Percentiles rank a stretch among this genome's conserved stretches.
Conservation (phyloP, 2,888 invertebrate genomes). For the Suillia variegata region DNA sequence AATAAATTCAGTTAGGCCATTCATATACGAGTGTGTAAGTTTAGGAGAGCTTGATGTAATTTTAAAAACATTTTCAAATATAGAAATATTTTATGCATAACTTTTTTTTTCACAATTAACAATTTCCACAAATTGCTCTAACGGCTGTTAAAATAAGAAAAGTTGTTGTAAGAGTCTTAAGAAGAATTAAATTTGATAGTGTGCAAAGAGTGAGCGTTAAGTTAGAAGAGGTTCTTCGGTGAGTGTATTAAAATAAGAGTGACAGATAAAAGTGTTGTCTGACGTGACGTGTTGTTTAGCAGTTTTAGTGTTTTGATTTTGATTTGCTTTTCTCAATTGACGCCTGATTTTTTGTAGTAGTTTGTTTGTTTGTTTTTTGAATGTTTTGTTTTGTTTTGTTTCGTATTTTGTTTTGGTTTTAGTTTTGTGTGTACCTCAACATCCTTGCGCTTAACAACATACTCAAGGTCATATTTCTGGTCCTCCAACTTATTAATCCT, state of each 20-base stretch:
- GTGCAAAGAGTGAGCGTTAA: slow-evolving; percentile 6
- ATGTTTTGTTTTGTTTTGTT: neutral
- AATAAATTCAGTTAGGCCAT: no score
- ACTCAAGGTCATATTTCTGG: slow-evolving; percentile 98
- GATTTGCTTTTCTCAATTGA: neutral
- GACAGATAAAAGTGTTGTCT: slow-evolving; percentile 7
- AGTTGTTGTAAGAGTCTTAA: no score
- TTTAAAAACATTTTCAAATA: no score
- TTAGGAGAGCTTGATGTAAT: no score
- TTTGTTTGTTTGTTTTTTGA: no score
- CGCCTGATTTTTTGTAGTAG: neutral
- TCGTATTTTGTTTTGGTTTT: slow-evolving; percentile 43
- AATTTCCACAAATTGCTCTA: no score
- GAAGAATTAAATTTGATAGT: no score
- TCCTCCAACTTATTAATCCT: slow-evolving; percentile 89
- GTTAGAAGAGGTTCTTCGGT: neutral
- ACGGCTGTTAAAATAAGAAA: no score
- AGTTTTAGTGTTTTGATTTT: slow-evolving; percentile 12
- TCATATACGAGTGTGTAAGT: no score
- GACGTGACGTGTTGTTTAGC: slow-evolving; percentile 8
- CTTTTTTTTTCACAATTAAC: no score
- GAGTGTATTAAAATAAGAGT: slow-evolving; percentile 6
- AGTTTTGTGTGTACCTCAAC: slow-evolving; percentile 83
- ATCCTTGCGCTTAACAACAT: slow-evolving; percentile 97
- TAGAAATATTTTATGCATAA: no score